Evolutionary conservation across 2,888 invertebrate genomes (phyloP), one percentile per base, ranked within the genome.

Genomic region (Heliconius hortense): DNA sequence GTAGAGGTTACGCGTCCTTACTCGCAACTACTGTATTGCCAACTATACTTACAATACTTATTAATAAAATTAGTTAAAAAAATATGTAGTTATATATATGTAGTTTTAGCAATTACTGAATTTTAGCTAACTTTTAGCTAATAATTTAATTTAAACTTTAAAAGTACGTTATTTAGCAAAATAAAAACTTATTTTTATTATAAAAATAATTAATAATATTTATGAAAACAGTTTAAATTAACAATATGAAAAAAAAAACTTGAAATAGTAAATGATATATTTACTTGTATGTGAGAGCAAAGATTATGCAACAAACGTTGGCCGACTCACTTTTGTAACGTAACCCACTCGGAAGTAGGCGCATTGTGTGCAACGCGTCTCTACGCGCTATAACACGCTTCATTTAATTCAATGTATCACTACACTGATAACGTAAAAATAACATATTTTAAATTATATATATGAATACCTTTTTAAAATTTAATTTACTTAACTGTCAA

Each of bases 221-320:
- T 48, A 48, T 18, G 48, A 48, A 5, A 48, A 48, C 18, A 43
- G 15, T 43, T 43, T 43, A 43, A 43, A 43, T 62, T 31, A 39
- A 64, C 0, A n/a, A 35, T 5, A 11, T 39, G 10, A 28, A 26
- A 18, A 48, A 28, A 68, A 0, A n/a, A 68, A 35, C 24, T n/a
- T n/a, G 4, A 21, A 39, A 71, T 60, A 62, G 28, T 28, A 68
- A 72, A 66, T 28, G 31, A 68, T 72, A 68, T 66, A 66, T 75
- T 75, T 53, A 68, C 56, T 72, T 72, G 43, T 64, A 73, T 66
- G 76, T 70, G 81, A 82, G 81, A 82, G 84, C 81, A 82, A 82
- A 81, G 80, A 77, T 89, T 90, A 88, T 82, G 89, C 86, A 90
- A 91, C 77, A 82, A 87, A 87, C 86, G 87, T 86, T 83, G 86